phyloP scores from a whole-genome alignment of 2,797 vertebrate species.

The Pseudotriccus pelzelni region DNA sequence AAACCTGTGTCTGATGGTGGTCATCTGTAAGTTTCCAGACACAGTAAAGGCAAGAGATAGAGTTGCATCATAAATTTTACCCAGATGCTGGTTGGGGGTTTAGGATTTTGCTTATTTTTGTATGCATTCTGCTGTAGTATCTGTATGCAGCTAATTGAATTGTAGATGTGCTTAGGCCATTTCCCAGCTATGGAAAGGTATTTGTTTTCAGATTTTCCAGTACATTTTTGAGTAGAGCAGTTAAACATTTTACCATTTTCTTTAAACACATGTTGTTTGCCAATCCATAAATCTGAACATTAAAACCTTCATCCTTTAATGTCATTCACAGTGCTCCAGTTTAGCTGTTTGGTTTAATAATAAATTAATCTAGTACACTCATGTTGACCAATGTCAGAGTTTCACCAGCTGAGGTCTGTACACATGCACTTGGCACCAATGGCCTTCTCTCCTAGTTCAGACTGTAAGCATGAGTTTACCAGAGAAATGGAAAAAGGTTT shows the following conservation, averaged over 20 bases:
- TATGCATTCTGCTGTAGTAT: background rate
- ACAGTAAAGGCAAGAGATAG: background rate
- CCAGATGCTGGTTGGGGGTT: background rate
- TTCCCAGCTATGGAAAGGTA: background rate
- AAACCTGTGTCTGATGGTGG: background rate
- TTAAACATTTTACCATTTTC: background rate
- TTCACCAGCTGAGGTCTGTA: background rate
- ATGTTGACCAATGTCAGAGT: background rate
- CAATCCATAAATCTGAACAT: background rate
- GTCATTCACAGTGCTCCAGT: background rate
- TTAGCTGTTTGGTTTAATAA: background rate
- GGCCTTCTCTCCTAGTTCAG: background rate
- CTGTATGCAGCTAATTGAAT: background rate
- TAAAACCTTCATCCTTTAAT: background rate
- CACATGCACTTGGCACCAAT: accelerated
- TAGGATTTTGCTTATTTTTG: background rate
- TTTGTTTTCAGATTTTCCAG: background rate
- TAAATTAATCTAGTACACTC: background rate
- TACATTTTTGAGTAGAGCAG: background rate
- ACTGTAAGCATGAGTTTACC: background rate
- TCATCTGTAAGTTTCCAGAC: background rate
- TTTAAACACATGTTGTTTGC: background rate
- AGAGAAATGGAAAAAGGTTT: background rate
- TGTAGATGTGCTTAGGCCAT: background rate
- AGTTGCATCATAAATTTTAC: background rate